Evolutionary conservation across 1,140 invertebrate species (phyloP).

Genomic region (Eubasilissa regina): DNA sequence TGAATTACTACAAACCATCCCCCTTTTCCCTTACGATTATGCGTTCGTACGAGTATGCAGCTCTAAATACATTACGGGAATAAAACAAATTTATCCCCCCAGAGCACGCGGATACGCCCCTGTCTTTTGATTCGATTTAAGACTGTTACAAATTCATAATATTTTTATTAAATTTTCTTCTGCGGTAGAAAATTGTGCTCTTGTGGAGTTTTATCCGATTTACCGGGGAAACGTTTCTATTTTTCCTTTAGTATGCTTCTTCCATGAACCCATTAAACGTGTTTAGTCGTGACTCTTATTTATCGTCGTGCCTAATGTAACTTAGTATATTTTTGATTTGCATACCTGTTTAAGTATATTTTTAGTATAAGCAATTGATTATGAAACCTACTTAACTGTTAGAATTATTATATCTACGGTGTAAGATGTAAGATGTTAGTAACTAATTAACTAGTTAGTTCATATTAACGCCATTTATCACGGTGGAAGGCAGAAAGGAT

Average conservation of each 20-base stretch:
- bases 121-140: conserved; percentile 51
- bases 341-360: too few species aligned
- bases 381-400: too few species aligned
- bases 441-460: too few species aligned
- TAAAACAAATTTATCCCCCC: conserved; percentile 53
- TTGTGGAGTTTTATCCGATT: conserved; percentile 9
- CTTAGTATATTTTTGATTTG: too few species aligned
- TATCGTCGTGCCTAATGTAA: too few species aligned
- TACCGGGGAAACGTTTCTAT: neutral
- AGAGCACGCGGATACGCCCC: conserved; percentile 6
- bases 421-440: too few species aligned
- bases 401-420: too few species aligned
- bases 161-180: conserved; percentile 55
- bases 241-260: neutral
- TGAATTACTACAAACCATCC: neutral
- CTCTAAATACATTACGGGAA: conserved; percentile 46
- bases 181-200: conserved; percentile 15
- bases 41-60: conserved; percentile 8
- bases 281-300: too few species aligned
- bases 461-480: too few species aligned
- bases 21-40: conserved; percentile 16
- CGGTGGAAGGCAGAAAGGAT: too few species aligned
- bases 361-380: too few species aligned
- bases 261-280: too few species aligned
- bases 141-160: conserved; percentile 53